Conservation (phyloP, 2,113 vertebrate genomes). For the Grammomys dolichurus region DNA sequence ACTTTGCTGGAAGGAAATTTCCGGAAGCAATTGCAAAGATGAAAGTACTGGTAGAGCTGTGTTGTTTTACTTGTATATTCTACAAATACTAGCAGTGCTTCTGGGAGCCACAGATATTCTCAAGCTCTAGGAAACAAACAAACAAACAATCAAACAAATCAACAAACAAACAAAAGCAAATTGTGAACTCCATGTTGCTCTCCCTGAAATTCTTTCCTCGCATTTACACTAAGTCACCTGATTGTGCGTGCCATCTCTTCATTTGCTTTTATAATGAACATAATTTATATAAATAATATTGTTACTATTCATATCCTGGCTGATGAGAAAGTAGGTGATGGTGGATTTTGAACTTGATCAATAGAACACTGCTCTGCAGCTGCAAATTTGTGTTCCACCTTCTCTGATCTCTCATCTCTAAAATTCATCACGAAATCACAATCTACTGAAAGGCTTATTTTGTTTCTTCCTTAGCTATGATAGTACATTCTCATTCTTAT, state of each 20-base stretch:
- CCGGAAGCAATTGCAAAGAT: background rate
- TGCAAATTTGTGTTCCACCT: background rate
- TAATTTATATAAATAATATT: conserved; percentile 37
- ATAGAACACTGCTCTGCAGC: background rate
- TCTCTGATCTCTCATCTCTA: background rate
- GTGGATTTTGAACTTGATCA: conserved; percentile 21
- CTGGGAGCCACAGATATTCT: no score
- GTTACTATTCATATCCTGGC: background rate
- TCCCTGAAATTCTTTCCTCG: background rate
- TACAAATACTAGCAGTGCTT: no score
- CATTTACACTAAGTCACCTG: background rate
- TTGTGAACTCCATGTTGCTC: background rate
- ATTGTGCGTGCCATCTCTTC: background rate
- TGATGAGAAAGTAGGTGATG: background rate
- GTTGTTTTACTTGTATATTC: background rate
- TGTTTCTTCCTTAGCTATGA: background rate
- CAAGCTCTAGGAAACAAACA: no score
- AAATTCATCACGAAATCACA: conserved; percentile 5
- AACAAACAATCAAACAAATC: background rate
- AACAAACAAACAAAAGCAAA: background rate
- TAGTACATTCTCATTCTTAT: background rate
- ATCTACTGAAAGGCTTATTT: background rate
- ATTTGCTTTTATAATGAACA: conserved; percentile 38
- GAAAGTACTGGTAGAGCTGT: background rate
- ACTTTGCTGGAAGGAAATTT: background rate